Conservation (phyloP, 2,797 vertebrate genomes). For the Sebastes taczanowskii region DNA sequence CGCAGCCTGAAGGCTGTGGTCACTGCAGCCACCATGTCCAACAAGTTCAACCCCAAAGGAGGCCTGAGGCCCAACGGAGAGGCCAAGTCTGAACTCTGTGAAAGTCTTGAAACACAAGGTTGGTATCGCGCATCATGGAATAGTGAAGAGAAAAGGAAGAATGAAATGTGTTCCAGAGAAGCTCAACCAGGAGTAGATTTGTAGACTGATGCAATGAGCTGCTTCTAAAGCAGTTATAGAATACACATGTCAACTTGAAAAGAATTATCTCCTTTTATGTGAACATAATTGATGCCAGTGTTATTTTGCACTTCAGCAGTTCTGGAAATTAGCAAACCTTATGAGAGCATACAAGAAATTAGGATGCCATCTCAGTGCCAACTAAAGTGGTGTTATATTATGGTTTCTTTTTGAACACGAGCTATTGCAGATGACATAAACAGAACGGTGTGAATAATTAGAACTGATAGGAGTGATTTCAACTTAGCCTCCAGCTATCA, state of each 20-base stretch:
- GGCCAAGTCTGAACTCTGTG: slow-evolving; percentile 95
- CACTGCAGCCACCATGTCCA: slow-evolving; percentile 96
- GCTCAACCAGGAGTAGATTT: neutral
- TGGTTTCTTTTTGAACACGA: neutral
- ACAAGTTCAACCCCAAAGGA: slow-evolving; percentile 96
- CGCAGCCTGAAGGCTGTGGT: slow-evolving; percentile 97
- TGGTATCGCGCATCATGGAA: slow-evolving; percentile 43
- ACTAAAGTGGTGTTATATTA: neutral
- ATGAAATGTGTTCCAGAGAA: neutral
- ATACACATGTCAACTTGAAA: slow-evolving; percentile 1
- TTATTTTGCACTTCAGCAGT: slow-evolving; percentile 46
- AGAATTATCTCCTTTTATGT: slow-evolving; percentile 20
- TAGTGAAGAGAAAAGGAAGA: neutral
- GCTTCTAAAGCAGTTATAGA: neutral
- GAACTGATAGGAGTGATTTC: neutral
- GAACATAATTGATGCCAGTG: slow-evolving; percentile 24
- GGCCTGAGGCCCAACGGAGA: slow-evolving; percentile 93
- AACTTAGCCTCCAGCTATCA: neutral
- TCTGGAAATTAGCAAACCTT: slow-evolving; percentile 36
- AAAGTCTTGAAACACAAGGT: slow-evolving; percentile 96
- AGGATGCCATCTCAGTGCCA: neutral
- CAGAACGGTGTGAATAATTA: slow-evolving; percentile 2
- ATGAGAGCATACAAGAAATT: slow-evolving; percentile 7
- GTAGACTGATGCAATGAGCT: neutral
- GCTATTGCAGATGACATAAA: neutral